A percentile compares a stretch with the other conserved stretches of the same genome.
Evolutionary conservation across 2,113 vertebrate genomes (phyloP).

Genomic region (Oxygymnocypris stewartii): DNA sequence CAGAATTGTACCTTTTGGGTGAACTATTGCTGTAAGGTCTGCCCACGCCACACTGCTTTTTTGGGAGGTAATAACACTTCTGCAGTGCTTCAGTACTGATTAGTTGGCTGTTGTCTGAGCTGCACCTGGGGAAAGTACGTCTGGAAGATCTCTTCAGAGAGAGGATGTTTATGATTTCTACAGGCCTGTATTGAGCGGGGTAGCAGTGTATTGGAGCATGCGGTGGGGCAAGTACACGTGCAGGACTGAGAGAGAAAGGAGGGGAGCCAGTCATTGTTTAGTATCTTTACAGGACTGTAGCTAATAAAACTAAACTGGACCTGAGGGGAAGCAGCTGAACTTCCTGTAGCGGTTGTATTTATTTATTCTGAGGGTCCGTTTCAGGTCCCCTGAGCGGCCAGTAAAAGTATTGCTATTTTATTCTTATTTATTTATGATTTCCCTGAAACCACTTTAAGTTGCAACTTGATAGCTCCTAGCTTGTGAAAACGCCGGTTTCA

Average conservation of each 20-base stretch:
- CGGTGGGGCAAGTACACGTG: conserved; percentile 43
- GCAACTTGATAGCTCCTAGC: conserved; percentile 75
- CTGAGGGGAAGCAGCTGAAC: conserved; percentile 73
- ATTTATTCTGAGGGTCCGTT: conserved; percentile 75
- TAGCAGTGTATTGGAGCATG: conserved; percentile 32
- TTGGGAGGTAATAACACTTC: background rate
- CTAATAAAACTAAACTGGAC: conserved; percentile 78
- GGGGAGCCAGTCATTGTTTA: conserved; percentile 63
- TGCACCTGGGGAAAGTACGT: conserved; percentile 17
- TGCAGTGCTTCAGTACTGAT: background rate
- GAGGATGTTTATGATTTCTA: conserved; percentile 41
- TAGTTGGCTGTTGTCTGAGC: conserved; percentile 31
- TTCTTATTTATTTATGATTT: conserved; percentile 76
- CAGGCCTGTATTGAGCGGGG: conserved; percentile 11
- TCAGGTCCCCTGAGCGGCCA: conserved; percentile 73
- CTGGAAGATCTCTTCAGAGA: conserved; percentile 10
- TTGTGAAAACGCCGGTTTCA: conserved; percentile 71
- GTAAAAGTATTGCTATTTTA: conserved; percentile 73
- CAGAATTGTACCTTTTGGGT: background rate
- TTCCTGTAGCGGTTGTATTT: conserved; percentile 79
- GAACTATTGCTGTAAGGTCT: background rate
- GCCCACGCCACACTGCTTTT: background rate
- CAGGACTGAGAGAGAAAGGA: conserved; percentile 33
- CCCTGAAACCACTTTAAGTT: conserved; percentile 73
- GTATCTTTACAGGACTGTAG: conserved; percentile 76